Evolutionary conservation across 2,797 vertebrate species (phyloP), one percentile per base, ranked within the genome.

Genomic region (Distichodus sexfasciatus): DNA sequence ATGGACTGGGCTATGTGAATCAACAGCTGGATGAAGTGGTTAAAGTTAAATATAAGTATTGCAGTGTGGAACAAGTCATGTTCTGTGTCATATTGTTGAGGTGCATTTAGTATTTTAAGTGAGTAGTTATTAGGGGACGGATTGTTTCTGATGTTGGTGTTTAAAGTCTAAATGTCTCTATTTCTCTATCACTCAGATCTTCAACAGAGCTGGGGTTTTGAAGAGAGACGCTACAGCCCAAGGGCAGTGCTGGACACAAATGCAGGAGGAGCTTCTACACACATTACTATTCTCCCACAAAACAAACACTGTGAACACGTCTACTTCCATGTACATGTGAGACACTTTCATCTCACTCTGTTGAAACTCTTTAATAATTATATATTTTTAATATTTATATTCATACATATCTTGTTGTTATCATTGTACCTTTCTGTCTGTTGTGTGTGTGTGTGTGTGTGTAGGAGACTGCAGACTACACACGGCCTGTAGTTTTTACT

Each of bases 381-480:
- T n/a, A n/a, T n/a, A n/a, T n/a, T n/a, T n/a, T n/a, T n/a, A n/a
- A n/a, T n/a, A n/a, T n/a, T n/a, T n/a, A n/a, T n/a, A n/a, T n/a
- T n/a, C n/a, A n/a, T n/a, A 2, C 9, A 10, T 4, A 12, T 3
- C 17, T 17, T 47, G 21, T 47, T 11, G 17, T 21, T 12, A 23
- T 12, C 10, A 26, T 11, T 6, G 10, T 10, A 6, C 0, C 3
- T 0, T 21, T 19, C 17, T 38, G 38, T 11, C 6, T 33, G 43
- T n/a, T 3, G 2, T 33, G 3, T 33, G 17, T 40, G 24, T 72
- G 21, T 23, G n/a, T 50, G 24, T 66, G 10, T 40, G 11, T 73
- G 0, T 79, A 98, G 96, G 96, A 98, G 69, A 96, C 94, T 0
- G 85, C 91, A 0, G 95, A 99, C 81, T 97, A 94, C 0, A 89